Conservation (phyloP, 2,888 invertebrate genomes). For the Brachyptera putata region DNA sequence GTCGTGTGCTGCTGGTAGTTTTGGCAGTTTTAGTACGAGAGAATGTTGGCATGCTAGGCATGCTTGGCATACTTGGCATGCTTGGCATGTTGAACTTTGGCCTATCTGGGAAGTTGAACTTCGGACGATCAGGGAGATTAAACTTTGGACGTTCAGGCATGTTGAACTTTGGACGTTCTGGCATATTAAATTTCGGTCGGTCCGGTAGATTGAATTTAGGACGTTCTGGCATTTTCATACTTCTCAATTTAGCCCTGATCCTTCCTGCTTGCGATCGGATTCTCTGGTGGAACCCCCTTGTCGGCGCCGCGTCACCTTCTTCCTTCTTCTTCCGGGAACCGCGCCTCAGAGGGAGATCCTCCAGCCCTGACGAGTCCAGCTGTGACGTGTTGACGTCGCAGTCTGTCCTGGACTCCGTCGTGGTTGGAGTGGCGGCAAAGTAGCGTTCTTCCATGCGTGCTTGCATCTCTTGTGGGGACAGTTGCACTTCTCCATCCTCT, state of each 20-base stretch:
- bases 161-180: slow-evolving; percentile 55
- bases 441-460: slow-evolving; percentile 42
- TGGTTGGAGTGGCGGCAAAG: slow-evolving; percentile 45
- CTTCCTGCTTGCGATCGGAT: slow-evolving; percentile 67
- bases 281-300: slow-evolving; percentile 54
- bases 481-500: slow-evolving; percentile 43
- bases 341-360: slow-evolving; percentile 58
- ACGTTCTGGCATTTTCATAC: slow-evolving; percentile 56
- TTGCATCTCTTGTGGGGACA: slow-evolving; percentile 54
- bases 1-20: slow-evolving; percentile 28
- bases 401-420: slow-evolving; percentile 57
- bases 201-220: slow-evolving; percentile 49
- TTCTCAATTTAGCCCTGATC: slow-evolving; percentile 62
- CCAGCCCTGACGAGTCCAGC: slow-evolving; percentile 50
- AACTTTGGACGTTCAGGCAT: slow-evolving; percentile 61
- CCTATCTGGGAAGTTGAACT: slow-evolving; percentile 54
- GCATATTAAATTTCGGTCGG: slow-evolving; percentile 50
- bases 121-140: slow-evolving; percentile 50
- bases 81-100: slow-evolving; percentile 61
- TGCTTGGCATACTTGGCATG: slow-evolving; percentile 48
- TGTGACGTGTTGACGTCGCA: slow-evolving; percentile 59
- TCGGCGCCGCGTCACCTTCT: slow-evolving; percentile 41
- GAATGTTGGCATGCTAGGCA: slow-evolving; percentile 32
- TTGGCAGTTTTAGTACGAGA: slow-evolving; percentile 1
- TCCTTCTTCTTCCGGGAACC: slow-evolving; percentile 46